A percentile compares a stretch with the other conserved stretches of the same genome.
Evolutionary conservation across 2,113 vertebrate species (phyloP).

Genomic region (Microcebus murinus): DNA sequence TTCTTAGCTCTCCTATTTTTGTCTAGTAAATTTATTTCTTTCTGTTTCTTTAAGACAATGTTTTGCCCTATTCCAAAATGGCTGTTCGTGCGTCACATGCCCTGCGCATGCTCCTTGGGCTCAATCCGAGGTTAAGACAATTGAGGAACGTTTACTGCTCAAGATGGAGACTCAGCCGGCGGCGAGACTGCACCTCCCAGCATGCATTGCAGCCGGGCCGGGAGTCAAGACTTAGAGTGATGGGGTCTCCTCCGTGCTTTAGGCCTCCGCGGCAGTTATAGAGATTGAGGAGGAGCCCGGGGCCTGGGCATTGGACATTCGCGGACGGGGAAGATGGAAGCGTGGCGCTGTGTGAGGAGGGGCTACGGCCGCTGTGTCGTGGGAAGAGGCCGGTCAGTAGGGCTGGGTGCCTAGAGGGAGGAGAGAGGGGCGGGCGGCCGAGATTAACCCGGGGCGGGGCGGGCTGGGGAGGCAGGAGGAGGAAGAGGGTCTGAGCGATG

Average conservation of each 20-base stretch:
- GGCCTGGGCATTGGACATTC: neutral
- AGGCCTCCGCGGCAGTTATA: neutral
- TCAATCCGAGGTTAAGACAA: neutral
- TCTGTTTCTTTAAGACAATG: slow-evolving; percentile 26
- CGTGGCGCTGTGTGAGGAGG: slow-evolving; percentile 58
- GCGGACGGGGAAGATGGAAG: slow-evolving; percentile 42
- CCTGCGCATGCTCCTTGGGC: neutral
- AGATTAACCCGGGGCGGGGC: slow-evolving; percentile 42
- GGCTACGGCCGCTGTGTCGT: slow-evolving; percentile 71
- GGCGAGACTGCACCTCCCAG: slow-evolving; percentile 47
- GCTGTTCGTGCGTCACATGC: neutral
- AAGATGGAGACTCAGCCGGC: slow-evolving; percentile 44
- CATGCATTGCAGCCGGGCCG: slow-evolving; percentile 56
- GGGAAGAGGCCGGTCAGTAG: slow-evolving; percentile 77
- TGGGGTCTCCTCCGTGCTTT: neutral
- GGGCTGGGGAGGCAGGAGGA: neutral
- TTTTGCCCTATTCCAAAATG: slow-evolving; percentile 44
- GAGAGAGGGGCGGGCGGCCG: slow-evolving; percentile 14
- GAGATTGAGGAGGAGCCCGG: neutral
- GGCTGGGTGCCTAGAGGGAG: neutral
- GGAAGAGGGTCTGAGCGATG: slow-evolving; percentile 41
- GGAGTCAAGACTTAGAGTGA: neutral
- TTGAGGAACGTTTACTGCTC: neutral
- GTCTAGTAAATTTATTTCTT: neutral
- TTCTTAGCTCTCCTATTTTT: neutral